These are phyloP conservation scores for Jordanella pulchra DNA, from an alignment of 2,797 vertebrate genomes.

Conservation along the genomic window DNA sequence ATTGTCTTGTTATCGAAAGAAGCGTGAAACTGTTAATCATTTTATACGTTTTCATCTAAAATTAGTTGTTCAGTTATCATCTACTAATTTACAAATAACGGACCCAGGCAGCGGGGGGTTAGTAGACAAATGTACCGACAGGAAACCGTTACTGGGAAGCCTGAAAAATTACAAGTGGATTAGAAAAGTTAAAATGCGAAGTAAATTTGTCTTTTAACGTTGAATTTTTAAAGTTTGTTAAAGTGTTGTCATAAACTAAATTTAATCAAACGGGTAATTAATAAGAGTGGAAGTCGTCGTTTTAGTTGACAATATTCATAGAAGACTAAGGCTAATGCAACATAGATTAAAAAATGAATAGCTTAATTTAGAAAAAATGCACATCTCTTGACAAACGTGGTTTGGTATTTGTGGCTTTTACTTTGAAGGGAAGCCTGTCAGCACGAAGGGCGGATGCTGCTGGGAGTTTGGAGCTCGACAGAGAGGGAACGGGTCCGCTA, in stretches of 20 bases:
- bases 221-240: not conserved
- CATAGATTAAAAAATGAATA: too few relatives aligned
- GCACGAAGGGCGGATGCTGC: slow-evolving; percentile 50
- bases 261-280: not conserved
- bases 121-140: not conserved
- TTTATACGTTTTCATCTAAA: not conserved
- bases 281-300: not conserved
- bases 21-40: not conserved
- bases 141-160: not conserved
- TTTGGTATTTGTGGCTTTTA: too few relatives aligned
- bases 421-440: slow-evolving; percentile 10
- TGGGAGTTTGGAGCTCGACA: slow-evolving; percentile 33
- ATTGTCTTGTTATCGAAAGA: too few relatives aligned
- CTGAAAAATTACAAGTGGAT: not conserved
- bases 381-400: too few relatives aligned
- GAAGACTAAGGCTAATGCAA: too few relatives aligned
- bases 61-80: not conserved
- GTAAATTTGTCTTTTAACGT: not conserved
- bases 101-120: not conserved
- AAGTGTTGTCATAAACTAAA: not conserved
- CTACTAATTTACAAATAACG: not conserved
- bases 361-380: too few relatives aligned
- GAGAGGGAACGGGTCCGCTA: slow-evolving; percentile 39
- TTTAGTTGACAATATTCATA: not conserved
- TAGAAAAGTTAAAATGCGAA: not conserved